Percentiles rank a stretch among this genome's conserved stretches.
Evolutionary conservation across 2,113 vertebrate genomes (phyloP).

Genomic region (Epinephelus cyanopodus): DNA sequence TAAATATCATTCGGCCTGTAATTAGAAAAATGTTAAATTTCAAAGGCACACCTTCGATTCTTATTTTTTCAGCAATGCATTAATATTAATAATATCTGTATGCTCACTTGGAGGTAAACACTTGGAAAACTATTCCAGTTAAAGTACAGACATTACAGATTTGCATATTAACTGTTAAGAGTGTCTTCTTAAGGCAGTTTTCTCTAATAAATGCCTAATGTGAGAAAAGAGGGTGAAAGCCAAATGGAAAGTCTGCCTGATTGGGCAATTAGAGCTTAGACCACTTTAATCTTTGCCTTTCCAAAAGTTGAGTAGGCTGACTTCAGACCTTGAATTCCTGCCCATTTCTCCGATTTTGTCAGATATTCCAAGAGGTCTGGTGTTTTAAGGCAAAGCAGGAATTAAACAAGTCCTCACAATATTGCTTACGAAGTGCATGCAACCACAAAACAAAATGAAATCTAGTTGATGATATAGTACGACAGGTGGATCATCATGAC

Average conservation of each 20-base stretch:
- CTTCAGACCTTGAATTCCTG: neutral
- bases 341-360: neutral
- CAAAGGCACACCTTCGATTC: neutral
- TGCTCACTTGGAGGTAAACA: neutral
- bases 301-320: neutral
- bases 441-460: neutral
- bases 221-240: neutral
- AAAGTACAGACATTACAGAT: neutral
- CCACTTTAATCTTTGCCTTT: slow-evolving; percentile 5
- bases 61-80: too few species aligned
- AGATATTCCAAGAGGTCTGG: neutral
- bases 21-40: too few species aligned
- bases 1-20: too few species aligned
- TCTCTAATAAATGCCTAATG: neutral
- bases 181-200: neutral
- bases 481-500: neutral
- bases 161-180: neutral
- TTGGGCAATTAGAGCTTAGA: neutral
- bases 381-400: neutral
- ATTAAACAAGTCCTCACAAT: neutral
- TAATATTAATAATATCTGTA: neutral
- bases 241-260: slow-evolving; percentile 6
- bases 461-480: neutral
- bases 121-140: neutral
- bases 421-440: neutral